These are phyloP conservation scores for Drosophila meridionalis DNA, from an alignment of 2,888 invertebrate species.

Conservation along the genomic window DNA sequence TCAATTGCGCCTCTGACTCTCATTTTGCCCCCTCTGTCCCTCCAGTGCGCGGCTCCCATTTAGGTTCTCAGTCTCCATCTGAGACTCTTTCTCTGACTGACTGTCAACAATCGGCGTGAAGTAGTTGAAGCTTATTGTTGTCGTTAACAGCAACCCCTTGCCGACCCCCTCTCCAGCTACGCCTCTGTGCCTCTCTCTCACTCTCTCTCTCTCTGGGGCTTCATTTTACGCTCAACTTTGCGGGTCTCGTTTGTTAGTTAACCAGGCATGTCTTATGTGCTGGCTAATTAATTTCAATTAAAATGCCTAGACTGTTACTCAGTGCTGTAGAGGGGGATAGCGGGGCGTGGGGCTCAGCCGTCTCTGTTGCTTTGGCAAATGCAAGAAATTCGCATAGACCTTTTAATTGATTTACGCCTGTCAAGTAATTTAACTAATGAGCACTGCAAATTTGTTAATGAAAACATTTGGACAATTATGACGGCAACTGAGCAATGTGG, in stretches of 20 bases:
- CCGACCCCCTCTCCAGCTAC: not conserved
- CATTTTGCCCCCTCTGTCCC: not conserved
- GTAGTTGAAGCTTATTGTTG: constrained; percentile 66
- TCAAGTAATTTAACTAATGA: constrained; percentile 57
- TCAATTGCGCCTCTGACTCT: constrained; percentile 25
- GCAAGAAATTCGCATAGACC: constrained; percentile 58
- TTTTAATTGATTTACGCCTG: constrained; percentile 73
- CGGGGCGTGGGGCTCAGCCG: not conserved
- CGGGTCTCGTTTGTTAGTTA: constrained; percentile 55
- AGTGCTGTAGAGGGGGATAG: not conserved
- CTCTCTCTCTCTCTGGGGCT: not conserved
- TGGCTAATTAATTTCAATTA: constrained; percentile 78
- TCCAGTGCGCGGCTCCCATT: not conserved
- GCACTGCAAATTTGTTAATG: constrained; percentile 29
- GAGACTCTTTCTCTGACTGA: constrained; percentile 39
- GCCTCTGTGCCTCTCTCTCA: not conserved
- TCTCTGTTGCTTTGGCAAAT: constrained; percentile 30
- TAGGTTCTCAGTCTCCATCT: not conserved
- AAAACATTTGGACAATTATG: constrained; percentile 39
- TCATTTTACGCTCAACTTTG: constrained; percentile 29
- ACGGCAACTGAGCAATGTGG: not conserved
- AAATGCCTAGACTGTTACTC: constrained; percentile 73
- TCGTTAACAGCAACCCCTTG: constrained; percentile 38
- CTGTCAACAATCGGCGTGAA: constrained; percentile 77
- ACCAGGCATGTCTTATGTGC: constrained; percentile 66